A percentile compares a stretch with the other conserved stretches of the same genome.
These are phyloP conservation scores for Vanessa cardui DNA, from an alignment of 2,888 invertebrate genomes.

Conservation along the genomic window DNA sequence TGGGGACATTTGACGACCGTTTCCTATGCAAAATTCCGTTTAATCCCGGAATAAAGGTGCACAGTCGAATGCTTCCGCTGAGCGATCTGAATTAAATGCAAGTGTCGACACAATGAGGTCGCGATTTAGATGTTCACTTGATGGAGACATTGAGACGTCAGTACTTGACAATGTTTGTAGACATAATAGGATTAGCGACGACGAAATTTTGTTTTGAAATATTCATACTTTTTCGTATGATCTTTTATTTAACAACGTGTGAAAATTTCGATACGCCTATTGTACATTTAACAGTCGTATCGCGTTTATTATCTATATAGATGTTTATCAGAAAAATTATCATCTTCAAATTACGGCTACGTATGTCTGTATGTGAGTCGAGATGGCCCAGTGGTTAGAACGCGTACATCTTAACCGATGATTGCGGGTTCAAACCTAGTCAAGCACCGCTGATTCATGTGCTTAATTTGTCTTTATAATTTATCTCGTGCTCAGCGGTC, in stretches of 20 bases:
- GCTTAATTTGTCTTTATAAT: no score
- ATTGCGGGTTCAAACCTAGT: no score
- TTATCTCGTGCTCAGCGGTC: no score
- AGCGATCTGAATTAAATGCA: slow-evolving; percentile 51
- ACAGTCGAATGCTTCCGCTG: slow-evolving; percentile 73
- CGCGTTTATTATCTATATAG: neutral
- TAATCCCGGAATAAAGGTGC: slow-evolving; percentile 79
- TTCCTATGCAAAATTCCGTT: slow-evolving; percentile 79
- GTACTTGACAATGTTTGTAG: slow-evolving; percentile 65
- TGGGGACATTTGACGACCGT: slow-evolving; percentile 71
- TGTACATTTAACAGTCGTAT: neutral
- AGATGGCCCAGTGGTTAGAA: no score
- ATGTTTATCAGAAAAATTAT: neutral
- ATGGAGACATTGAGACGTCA: slow-evolving; percentile 66
- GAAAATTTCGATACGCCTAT: slow-evolving; percentile 12
- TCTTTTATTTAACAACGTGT: slow-evolving; percentile 22
- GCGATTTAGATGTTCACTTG: slow-evolving; percentile 70
- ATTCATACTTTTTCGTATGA: slow-evolving; percentile 30
- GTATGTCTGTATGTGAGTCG: no score
- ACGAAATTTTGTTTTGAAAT: slow-evolving; percentile 52
- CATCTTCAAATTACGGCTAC: no score
- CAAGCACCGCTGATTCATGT: no score
- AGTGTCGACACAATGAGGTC: slow-evolving; percentile 44
- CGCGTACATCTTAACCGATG: no score
- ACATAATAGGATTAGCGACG: slow-evolving; percentile 75